These are phyloP conservation scores for Tokudaia tokunoshimensis DNA, from an alignment of 2,797 vertebrate species.

Conservation along the genomic window DNA sequence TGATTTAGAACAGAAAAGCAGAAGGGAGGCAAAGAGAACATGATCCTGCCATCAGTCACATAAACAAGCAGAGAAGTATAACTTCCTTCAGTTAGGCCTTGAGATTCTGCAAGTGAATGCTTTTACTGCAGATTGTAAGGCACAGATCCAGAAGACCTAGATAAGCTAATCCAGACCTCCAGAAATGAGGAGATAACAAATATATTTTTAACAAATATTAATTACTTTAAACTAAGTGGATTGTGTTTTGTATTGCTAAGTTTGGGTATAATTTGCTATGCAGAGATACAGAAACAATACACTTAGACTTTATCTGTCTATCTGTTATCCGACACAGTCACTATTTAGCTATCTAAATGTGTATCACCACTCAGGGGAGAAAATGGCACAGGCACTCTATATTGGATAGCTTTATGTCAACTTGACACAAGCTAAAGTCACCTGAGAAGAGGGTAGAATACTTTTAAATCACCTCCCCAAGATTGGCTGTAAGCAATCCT, in stretches of 20 bases:
- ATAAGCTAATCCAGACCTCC: neutral
- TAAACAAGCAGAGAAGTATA: rapidly evolving
- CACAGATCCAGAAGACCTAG: neutral
- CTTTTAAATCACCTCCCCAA: neutral
- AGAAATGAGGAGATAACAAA: neutral
- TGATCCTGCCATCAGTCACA: neutral
- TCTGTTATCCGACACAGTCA: neutral
- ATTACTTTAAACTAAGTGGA: neutral
- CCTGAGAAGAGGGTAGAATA: neutral
- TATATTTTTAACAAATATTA: neutral
- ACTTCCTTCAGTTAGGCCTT: neutral
- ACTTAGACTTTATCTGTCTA: neutral
- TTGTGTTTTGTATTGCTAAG: neutral
- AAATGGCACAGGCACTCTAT: neutral
- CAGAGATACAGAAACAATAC: neutral
- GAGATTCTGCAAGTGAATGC: too few relatives aligned
- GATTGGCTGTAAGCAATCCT: neutral
- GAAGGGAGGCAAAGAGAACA: neutral
- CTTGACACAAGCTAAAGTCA: neutral
- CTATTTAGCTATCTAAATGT: neutral
- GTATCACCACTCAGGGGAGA: neutral
- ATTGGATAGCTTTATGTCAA: neutral
- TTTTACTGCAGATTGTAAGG: neutral
- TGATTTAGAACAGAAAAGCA: neutral
- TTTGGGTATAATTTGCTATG: neutral